phyloP scores from a whole-genome alignment of 2,113 vertebrate genomes.

The Mobula hypostoma region DNA sequence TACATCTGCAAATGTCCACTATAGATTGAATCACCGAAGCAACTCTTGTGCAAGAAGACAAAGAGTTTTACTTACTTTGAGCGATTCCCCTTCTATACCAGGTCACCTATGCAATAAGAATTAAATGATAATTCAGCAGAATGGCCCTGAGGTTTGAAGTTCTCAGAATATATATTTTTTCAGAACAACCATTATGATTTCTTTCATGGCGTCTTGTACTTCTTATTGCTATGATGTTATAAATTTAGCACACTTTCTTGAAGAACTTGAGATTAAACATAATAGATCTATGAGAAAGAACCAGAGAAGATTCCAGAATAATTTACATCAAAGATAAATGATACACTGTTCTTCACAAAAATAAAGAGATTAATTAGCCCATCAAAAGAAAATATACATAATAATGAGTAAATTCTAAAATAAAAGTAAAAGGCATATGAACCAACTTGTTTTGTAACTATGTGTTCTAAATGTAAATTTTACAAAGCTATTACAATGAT shows the following conservation, averaged over 20 bases:
- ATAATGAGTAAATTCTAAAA: neutral
- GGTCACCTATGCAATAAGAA: neutral
- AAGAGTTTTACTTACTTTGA: neutral
- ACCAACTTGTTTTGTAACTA: neutral
- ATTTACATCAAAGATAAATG: neutral
- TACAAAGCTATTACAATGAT: neutral
- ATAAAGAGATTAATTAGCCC: neutral
- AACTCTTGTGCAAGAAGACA: neutral
- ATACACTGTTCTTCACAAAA: neutral
- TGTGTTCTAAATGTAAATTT: constrained; percentile 1
- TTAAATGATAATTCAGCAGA: neutral
- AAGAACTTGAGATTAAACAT: neutral
- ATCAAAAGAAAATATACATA: neutral
- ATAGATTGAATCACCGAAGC: neutral
- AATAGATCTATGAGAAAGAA: neutral
- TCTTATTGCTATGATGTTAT: neutral
- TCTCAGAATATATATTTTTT: neutral
- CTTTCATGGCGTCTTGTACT: neutral
- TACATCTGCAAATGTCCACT: neutral
- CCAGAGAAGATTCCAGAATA: neutral
- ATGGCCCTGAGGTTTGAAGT: too few relatives aligned
- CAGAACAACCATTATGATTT: neutral
- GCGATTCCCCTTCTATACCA: neutral
- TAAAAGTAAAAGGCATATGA: neutral
- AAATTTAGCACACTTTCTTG: neutral